phyloP scores from a whole-genome alignment of 2,113 vertebrate species.

The Bombycilla garrulus region DNA sequence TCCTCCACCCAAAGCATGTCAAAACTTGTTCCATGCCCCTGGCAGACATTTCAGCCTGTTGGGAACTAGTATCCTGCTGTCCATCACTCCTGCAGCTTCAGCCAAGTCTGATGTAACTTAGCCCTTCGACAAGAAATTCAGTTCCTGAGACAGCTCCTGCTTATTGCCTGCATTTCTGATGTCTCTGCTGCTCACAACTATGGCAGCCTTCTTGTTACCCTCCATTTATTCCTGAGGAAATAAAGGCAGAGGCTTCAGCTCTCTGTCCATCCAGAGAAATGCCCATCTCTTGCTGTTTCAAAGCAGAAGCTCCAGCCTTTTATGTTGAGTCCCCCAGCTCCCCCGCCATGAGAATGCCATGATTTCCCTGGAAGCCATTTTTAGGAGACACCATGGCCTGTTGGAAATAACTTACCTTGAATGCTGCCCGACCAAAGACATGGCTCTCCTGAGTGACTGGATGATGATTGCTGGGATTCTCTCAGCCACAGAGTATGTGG shows the following conservation, averaged over 20 bases:
- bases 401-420: neutral
- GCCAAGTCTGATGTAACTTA: neutral
- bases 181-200: neutral
- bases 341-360: accelerated
- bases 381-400: neutral
- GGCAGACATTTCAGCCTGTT: neutral
- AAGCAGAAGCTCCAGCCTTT: neutral
- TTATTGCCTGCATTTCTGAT: neutral
- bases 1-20: neutral
- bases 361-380: neutral
- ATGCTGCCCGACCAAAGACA: neutral
- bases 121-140: neutral
- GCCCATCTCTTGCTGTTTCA: neutral
- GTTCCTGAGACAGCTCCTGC: neutral
- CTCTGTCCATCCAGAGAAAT: neutral
- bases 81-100: neutral
- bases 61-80: neutral
- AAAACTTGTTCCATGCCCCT: neutral
- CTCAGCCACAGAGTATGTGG: neutral
- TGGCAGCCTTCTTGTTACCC: neutral
- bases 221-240: neutral
- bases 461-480: neutral
- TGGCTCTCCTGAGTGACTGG: neutral
- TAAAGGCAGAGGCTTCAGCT: neutral
- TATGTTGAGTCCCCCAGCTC: neutral